Conservation (phyloP, 35 echinoderm and acorn worm genomes). For the Amphiura filiformis region DNA sequence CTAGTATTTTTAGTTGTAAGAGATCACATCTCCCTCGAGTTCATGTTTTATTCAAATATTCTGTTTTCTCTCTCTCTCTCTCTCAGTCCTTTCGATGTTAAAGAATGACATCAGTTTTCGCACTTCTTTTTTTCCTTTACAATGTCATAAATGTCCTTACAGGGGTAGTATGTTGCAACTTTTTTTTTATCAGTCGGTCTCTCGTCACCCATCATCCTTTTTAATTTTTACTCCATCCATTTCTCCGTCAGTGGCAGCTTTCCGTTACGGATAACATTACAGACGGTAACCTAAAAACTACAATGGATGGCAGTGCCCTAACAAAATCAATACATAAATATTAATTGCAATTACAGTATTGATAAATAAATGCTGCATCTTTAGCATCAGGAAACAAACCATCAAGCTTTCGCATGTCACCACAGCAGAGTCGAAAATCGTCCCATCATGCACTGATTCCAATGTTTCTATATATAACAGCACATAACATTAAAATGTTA, state of each 20-base stretch:
- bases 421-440: too few species aligned
- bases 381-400: neutral
- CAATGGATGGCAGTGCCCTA: neutral
- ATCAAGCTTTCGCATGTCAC: too few species aligned
- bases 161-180: neutral
- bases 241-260: neutral
- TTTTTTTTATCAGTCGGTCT: too few species aligned
- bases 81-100: too few species aligned
- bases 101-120: neutral
- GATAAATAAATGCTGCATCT: neutral
- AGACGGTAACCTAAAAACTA: neutral
- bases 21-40: conserved; percentile 4
- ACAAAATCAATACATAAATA: neutral
- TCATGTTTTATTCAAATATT: conserved; percentile 4
- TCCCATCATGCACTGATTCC: too few species aligned
- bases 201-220: too few species aligned
- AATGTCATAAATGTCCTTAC: neutral
- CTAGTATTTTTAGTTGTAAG: conserved; percentile 5
- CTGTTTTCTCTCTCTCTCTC: too few species aligned
- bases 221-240: neutral
- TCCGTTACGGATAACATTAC: neutral
- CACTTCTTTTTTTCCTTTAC: neutral
- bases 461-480: too few species aligned
- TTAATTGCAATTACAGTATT: neutral
- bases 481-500: too few species aligned